These are phyloP conservation scores for Paratilapia polleni DNA, from an alignment of 2,113 vertebrate genomes.

Conservation along the genomic window DNA sequence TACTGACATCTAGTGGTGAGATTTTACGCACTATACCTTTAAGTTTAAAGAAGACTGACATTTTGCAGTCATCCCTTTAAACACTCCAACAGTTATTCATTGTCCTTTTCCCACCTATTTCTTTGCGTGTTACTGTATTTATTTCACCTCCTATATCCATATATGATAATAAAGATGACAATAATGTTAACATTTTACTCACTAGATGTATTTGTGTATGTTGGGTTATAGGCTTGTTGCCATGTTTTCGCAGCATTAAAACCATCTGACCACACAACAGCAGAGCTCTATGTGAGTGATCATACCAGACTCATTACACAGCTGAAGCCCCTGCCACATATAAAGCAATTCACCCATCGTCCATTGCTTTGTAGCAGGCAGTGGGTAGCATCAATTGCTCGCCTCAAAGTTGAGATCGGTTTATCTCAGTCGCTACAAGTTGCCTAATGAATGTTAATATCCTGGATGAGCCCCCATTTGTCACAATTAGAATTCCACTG, in stretches of 20 bases:
- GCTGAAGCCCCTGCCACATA: neutral
- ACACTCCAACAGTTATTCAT: neutral
- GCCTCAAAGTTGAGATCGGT: neutral
- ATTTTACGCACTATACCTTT: too few species aligned
- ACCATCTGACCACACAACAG: neutral
- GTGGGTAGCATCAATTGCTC: neutral
- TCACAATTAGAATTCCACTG: neutral
- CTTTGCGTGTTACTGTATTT: neutral
- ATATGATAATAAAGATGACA: neutral
- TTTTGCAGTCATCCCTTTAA: neutral
- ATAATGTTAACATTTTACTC: neutral
- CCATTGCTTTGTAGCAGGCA: neutral
- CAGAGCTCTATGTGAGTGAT: neutral
- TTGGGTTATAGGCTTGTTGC: neutral
- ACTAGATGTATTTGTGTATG: conserved; percentile 5
- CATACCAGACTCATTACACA: neutral
- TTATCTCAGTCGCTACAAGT: neutral
- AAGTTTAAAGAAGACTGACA: neutral
- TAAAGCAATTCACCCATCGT: neutral
- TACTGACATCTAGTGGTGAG: too few species aligned
- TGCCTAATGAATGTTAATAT: neutral
- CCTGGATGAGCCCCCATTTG: neutral
- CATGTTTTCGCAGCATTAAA: neutral
- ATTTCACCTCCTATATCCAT: neutral
- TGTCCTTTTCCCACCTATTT: neutral